These are phyloP conservation scores for Polypterus senegalus DNA, from an alignment of 2,113 vertebrate genomes.

Conservation along the genomic window DNA sequence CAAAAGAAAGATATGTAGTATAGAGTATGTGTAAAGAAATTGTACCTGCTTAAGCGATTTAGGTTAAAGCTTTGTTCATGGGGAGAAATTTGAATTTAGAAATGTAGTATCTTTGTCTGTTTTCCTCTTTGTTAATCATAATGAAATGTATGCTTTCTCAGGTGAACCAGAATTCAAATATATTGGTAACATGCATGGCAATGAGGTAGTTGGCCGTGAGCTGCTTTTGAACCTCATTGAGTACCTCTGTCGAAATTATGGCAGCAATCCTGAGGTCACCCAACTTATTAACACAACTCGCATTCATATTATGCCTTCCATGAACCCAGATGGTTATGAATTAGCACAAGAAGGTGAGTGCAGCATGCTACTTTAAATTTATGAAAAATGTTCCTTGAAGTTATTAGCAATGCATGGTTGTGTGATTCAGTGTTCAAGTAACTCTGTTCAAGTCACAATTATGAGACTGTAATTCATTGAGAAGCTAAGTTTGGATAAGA, in stretches of 20 bases:
- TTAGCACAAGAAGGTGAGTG: slow-evolving; percentile 68
- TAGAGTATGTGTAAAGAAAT: too few species aligned
- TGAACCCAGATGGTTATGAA: slow-evolving; percentile 97
- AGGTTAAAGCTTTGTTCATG: too few species aligned
- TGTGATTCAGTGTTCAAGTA: too few species aligned
- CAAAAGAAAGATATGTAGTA: too few species aligned
- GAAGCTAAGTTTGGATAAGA: too few species aligned
- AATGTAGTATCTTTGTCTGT: too few species aligned
- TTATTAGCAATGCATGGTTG: too few species aligned
- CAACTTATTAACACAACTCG: slow-evolving; percentile 71
- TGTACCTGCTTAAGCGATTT: too few species aligned
- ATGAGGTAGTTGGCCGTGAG: slow-evolving; percentile 90
- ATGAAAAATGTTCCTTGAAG: too few species aligned
- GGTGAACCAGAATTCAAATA: slow-evolving; percentile 97
- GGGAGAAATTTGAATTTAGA: too few species aligned
- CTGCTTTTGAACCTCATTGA: slow-evolving; percentile 87
- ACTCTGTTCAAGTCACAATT: too few species aligned
- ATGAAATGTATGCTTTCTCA: slow-evolving; percentile 26
- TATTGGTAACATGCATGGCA: slow-evolving; percentile 94
- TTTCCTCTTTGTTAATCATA: neutral
- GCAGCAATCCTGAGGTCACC: slow-evolving; percentile 75
- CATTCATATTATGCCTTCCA: slow-evolving; percentile 96
- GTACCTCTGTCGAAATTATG: slow-evolving; percentile 88
- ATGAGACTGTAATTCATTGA: too few species aligned
- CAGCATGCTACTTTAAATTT: neutral